Conservation (phyloP, 2,797 vertebrate species). For the Falco novaeseelandiae region DNA sequence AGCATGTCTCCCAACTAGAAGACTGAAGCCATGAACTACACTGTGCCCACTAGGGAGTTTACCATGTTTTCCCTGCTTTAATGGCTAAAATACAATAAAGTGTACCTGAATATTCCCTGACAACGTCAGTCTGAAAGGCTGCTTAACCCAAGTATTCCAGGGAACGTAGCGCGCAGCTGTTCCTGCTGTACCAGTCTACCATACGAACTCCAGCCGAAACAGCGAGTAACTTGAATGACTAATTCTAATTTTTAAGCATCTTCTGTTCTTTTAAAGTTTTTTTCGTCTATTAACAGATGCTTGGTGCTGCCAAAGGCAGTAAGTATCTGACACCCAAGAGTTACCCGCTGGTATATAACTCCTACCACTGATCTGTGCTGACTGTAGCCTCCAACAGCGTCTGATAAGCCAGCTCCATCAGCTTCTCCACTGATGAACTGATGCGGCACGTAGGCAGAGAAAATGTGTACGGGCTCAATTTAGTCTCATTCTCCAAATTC, state of each 20-base stretch:
- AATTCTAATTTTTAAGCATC: not conserved
- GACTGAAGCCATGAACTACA: rapidly evolving
- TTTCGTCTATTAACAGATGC: not conserved
- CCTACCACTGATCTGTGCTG: slow-evolving; percentile 90
- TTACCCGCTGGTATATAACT: not conserved
- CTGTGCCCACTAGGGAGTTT: no score
- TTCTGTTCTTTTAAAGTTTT: not conserved
- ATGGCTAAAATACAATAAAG: not conserved
- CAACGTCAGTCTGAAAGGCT: not conserved
- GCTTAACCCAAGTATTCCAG: not conserved
- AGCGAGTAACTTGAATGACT: rapidly evolving
- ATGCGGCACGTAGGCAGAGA: slow-evolving; percentile 89
- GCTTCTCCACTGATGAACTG: slow-evolving; percentile 90
- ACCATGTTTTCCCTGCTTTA: not conserved
- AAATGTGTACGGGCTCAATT: slow-evolving; percentile 83
- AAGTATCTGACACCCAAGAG: not conserved
- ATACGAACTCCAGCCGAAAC: not conserved
- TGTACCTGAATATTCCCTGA: not conserved
- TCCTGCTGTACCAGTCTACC: not conserved
- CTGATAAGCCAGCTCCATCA: slow-evolving; percentile 90
- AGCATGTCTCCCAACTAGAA: not conserved
- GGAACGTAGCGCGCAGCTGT: not conserved
- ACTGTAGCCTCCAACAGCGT: slow-evolving; percentile 88
- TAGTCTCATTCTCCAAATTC: slow-evolving; percentile 76
- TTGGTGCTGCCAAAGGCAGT: not conserved